A percentile compares a stretch with the other conserved stretches of the same genome.
Conservation (phyloP, 2,797 vertebrate genomes). For the Galaxias olidus region DNA sequence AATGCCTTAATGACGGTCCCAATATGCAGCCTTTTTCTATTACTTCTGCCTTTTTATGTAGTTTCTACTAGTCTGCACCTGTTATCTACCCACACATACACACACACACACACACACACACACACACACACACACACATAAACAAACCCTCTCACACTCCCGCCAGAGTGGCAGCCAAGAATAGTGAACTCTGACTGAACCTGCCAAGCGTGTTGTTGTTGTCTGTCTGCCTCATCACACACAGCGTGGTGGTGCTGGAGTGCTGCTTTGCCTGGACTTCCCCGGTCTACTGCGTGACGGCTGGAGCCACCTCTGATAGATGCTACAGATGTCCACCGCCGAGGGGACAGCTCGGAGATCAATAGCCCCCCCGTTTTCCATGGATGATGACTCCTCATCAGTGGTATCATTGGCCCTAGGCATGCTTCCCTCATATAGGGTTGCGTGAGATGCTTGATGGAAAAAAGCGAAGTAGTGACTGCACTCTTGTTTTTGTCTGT, state of each 20-base stretch:
- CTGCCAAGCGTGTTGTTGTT: slow-evolving; percentile 45
- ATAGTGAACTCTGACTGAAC: slow-evolving; percentile 64
- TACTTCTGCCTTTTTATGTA: slow-evolving; percentile 17
- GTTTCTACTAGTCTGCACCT: slow-evolving; percentile 18
- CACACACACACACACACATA: slow-evolving; percentile 1
- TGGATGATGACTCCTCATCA: slow-evolving; percentile 25
- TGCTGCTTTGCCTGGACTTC: slow-evolving; percentile 36
- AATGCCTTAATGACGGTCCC: slow-evolving; percentile 43
- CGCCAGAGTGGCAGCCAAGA: neutral
- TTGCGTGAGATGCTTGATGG: slow-evolving; percentile 47
- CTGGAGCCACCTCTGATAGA: slow-evolving; percentile 39
- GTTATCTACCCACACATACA: slow-evolving; percentile 26
- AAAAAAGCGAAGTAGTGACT: slow-evolving; percentile 33
- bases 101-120: slow-evolving; percentile 17
- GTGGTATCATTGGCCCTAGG: slow-evolving; percentile 3
- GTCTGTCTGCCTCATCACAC: slow-evolving; percentile 36
- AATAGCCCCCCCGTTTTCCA: slow-evolving; percentile 39
- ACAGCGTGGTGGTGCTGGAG: neutral
- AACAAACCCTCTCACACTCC: neutral
- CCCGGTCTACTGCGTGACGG: slow-evolving; percentile 43
- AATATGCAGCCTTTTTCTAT: slow-evolving; percentile 38
- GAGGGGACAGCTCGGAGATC: slow-evolving; percentile 34
- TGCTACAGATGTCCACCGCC: slow-evolving; percentile 51
- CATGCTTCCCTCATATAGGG: slow-evolving; percentile 45
- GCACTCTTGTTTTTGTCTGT: slow-evolving; percentile 42